Percentiles rank a stretch among this genome's conserved stretches.
Evolutionary conservation across 2,888 invertebrate species (phyloP).

Genomic region (Acleris literana): DNA sequence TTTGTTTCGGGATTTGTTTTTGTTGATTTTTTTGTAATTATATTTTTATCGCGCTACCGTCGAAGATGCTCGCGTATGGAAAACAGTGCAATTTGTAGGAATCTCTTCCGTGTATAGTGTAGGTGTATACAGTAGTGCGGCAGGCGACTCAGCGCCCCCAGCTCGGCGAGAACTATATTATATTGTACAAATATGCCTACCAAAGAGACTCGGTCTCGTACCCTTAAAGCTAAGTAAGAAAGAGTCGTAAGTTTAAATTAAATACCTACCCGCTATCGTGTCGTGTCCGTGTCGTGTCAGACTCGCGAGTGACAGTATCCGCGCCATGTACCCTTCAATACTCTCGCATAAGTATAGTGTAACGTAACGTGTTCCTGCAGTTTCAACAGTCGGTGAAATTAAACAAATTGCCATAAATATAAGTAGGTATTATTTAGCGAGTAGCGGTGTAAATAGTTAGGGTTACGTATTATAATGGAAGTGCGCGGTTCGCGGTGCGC

Average conservation of each 20-base stretch:
- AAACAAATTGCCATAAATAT: slow-evolving; percentile 84
- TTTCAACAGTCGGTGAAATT: slow-evolving; percentile 82
- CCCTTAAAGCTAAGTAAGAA: slow-evolving; percentile 81
- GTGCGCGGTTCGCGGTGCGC: slow-evolving; percentile 73
- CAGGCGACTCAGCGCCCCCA: slow-evolving; percentile 65
- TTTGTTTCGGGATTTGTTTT: slow-evolving; percentile 79
- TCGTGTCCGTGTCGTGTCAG: slow-evolving; percentile 42
- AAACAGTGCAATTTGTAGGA: slow-evolving; percentile 84
- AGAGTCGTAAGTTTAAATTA: slow-evolving; percentile 78
- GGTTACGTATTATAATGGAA: slow-evolving; percentile 68
- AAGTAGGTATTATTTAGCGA: slow-evolving; percentile 80
- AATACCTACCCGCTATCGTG: slow-evolving; percentile 62
- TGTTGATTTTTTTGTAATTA: slow-evolving; percentile 77
- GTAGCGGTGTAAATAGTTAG: slow-evolving; percentile 82
- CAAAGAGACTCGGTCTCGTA: slow-evolving; percentile 85
- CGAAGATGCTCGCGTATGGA: slow-evolving; percentile 80
- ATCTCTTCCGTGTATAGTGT: slow-evolving; percentile 83
- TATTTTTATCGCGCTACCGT: slow-evolving; percentile 79
- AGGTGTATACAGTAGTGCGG: slow-evolving; percentile 79
- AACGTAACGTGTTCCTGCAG: slow-evolving; percentile 84
- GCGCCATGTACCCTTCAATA: slow-evolving; percentile 80
- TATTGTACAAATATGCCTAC: slow-evolving; percentile 85
- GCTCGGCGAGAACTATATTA: slow-evolving; percentile 72
- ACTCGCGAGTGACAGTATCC: slow-evolving; percentile 71
- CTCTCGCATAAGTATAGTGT: slow-evolving; percentile 83